Evolutionary conservation across 2,888 invertebrate species (phyloP).

Genomic region (Sycophila texana): DNA sequence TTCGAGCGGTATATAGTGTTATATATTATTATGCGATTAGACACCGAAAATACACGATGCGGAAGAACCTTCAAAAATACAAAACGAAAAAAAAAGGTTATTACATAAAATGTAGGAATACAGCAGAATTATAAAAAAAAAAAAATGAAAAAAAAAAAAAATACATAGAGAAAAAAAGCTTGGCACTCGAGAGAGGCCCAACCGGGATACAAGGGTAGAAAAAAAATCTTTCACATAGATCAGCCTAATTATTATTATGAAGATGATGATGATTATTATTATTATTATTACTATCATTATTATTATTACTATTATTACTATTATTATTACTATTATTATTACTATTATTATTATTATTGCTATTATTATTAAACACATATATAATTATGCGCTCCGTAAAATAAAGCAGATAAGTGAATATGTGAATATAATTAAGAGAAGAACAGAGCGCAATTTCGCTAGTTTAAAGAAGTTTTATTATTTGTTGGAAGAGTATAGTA

Average conservation of each 20-base stretch:
- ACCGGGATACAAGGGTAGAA: slow-evolving; percentile 75
- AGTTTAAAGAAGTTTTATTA: slow-evolving; percentile 64
- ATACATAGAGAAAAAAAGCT: slow-evolving; percentile 22
- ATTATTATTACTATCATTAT: slow-evolving; percentile 45
- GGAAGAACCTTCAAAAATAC: slow-evolving; percentile 38
- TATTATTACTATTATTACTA: slow-evolving; percentile 54
- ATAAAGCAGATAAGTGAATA: not conserved
- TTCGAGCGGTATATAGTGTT: not conserved
- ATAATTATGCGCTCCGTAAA: slow-evolving; percentile 53
- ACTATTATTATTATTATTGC: slow-evolving; percentile 56
- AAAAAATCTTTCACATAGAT: slow-evolving; percentile 68
- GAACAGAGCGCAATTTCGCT: slow-evolving; percentile 27
- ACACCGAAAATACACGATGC: slow-evolving; percentile 37
- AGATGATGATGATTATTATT: slow-evolving; percentile 57
- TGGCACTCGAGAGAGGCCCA: slow-evolving; percentile 46
- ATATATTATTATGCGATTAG: slow-evolving; percentile 14
- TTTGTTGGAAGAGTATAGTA: slow-evolving; percentile 74
- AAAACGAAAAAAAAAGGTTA: slow-evolving; percentile 52
- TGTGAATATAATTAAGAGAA: not conserved
- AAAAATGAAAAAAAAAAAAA: slow-evolving; percentile 58
- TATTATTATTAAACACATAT: too few species aligned
- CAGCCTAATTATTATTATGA: slow-evolving; percentile 64
- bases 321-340: too few species aligned
- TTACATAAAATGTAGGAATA: slow-evolving; percentile 47
- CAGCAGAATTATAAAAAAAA: slow-evolving; percentile 20